A percentile compares a stretch with the other conserved stretches of the same genome.
These are phyloP conservation scores for Ophonus ardosiacus DNA, from an alignment of 2,888 invertebrate genomes.

Conservation along the genomic window DNA sequence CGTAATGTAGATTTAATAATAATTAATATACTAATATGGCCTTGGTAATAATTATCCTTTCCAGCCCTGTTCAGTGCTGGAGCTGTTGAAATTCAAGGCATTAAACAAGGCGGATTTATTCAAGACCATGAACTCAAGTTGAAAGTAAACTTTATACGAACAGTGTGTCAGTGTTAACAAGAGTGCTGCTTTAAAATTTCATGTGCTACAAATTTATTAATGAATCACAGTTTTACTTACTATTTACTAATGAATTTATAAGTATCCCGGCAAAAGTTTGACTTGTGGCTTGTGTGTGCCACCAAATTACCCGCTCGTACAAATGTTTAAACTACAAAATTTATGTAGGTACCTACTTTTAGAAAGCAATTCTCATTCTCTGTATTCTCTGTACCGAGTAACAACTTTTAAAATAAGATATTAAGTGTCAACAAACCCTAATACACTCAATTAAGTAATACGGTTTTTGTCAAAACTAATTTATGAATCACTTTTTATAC, in stretches of 20 bases:
- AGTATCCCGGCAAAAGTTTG: slow-evolving; percentile 24
- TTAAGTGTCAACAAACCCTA: neutral
- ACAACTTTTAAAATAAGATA: neutral
- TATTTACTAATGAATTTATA: slow-evolving; percentile 37
- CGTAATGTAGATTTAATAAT: too few species aligned
- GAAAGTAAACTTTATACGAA: slow-evolving; percentile 45
- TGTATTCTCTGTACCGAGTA: neutral
- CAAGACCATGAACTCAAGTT: slow-evolving; percentile 57
- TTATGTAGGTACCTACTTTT: neutral
- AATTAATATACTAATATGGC: too few species aligned
- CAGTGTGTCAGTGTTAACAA: slow-evolving; percentile 46
- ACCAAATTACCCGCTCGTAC: neutral
- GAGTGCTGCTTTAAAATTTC: slow-evolving; percentile 42
- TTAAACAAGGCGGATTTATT: slow-evolving; percentile 59
- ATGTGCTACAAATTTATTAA: slow-evolving; percentile 34
- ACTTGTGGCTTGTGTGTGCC: slow-evolving; percentile 10
- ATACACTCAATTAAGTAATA: neutral
- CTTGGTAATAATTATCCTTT: neutral
- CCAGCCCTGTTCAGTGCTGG: neutral
- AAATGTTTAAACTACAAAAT: slow-evolving; percentile 16
- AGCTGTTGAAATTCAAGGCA: slow-evolving; percentile 53
- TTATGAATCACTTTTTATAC: too few species aligned
- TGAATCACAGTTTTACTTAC: slow-evolving; percentile 39
- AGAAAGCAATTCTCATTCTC: neutral
- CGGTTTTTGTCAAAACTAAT: neutral